phyloP scores from a whole-genome alignment of 2,888 invertebrate genomes.

The Eupithecia subumbrata region DNA sequence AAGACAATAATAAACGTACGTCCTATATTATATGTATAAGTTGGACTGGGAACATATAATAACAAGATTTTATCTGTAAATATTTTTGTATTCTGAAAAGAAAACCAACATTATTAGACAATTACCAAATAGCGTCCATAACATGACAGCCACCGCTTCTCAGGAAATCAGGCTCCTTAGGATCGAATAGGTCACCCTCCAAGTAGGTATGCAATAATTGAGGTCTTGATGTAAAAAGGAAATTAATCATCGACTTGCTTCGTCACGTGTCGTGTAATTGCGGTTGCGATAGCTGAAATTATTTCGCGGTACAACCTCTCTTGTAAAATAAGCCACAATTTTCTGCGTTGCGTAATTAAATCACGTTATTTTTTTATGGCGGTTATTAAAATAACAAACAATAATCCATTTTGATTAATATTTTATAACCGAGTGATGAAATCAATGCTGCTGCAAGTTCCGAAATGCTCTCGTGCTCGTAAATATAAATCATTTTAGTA shows the following conservation, averaged over 20 bases:
- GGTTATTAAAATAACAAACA: slow-evolving; percentile 10
- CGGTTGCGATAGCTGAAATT: slow-evolving; percentile 49
- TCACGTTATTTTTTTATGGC: slow-evolving; percentile 2
- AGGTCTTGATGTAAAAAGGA: slow-evolving; percentile 54
- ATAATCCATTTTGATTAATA: not conserved
- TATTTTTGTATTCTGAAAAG: too few species aligned
- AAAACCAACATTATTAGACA: too few species aligned
- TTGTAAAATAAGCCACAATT: slow-evolving; percentile 40
- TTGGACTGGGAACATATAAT: too few species aligned
- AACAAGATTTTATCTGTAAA: too few species aligned
- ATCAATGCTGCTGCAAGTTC: not conserved
- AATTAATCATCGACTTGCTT: slow-evolving; percentile 53
- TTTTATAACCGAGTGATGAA: not conserved
- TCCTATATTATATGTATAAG: not conserved
- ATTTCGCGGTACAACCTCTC: slow-evolving; percentile 47
- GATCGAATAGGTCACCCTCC: slow-evolving; percentile 53
- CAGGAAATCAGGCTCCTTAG: slow-evolving; percentile 45
- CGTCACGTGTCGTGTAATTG: slow-evolving; percentile 58
- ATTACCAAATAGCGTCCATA: not conserved
- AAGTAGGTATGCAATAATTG: slow-evolving; percentile 55
- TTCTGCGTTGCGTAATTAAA: slow-evolving; percentile 12
- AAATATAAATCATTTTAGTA: not conserved
- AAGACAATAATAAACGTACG: too few species aligned
- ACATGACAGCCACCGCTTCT: slow-evolving; percentile 1
- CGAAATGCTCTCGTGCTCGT: not conserved